These are phyloP conservation scores for Acrobasis suavella DNA, from an alignment of 2,888 invertebrate genomes.

Conservation along the genomic window DNA sequence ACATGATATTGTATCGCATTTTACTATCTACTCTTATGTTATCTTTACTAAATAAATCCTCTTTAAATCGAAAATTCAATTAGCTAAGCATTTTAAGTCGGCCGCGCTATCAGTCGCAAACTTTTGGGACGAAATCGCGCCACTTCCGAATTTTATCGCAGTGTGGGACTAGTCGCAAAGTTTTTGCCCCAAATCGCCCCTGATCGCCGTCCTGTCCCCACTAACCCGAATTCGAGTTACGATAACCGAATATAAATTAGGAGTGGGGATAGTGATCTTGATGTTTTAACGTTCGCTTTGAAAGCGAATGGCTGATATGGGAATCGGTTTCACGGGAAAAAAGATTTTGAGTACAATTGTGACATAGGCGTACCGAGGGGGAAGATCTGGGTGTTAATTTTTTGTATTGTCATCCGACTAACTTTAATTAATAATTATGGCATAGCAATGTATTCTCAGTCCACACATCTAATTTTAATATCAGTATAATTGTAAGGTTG, in stretches of 20 bases:
- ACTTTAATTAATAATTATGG: no score
- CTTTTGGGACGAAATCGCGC: conserved; percentile 18
- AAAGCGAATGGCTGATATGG: not conserved
- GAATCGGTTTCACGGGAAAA: not conserved
- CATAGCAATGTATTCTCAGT: no score
- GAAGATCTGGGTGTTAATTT: no score
- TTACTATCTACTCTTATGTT: not conserved
- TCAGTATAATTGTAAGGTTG: no score
- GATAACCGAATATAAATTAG: conserved; percentile 29
- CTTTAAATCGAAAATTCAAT: conserved; percentile 20
- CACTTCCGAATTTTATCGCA: conserved; percentile 27
- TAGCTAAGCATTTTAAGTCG: conserved; percentile 2
- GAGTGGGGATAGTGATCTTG: conserved; percentile 14
- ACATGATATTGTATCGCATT: not conserved
- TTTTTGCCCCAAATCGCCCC: conserved; percentile 24
- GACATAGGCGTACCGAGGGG: no score
- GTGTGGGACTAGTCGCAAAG: conserved; percentile 20
- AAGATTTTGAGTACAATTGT: not conserved
- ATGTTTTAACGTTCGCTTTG: conserved; percentile 8
- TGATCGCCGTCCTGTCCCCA: conserved; percentile 18
- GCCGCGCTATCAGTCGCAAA: conserved; percentile 12
- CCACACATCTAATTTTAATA: no score
- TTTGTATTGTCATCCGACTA: no score
- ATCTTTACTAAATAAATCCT: not conserved
- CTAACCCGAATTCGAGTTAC: conserved; percentile 24